Evolutionary conservation across 2,797 vertebrate genomes (phyloP), one percentile per base, ranked within the genome.

Genomic region (Peromyscus attwateri): DNA sequence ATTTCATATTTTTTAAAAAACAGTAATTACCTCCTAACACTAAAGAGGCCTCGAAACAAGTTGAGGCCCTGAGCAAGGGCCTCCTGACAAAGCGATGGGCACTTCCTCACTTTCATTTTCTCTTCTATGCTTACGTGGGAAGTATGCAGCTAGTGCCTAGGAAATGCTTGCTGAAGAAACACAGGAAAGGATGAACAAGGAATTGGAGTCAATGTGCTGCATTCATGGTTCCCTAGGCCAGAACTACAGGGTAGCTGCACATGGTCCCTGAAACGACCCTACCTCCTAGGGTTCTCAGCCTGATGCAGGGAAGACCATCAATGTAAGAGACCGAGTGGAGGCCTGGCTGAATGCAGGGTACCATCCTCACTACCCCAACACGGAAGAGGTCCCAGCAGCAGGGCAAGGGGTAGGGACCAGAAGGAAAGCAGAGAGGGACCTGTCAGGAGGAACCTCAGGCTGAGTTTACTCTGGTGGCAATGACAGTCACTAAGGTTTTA

Each of bases 21-120:
- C 57, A 89, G 23, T 60, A 76, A 89, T 92, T 94, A 88, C 21
- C 27, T 89, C 91, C 64, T 81, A 84, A 57, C 40, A 92, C 77
- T 0, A 92, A 82, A 62, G 31, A 77, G 37, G 16, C 70, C 87
- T 40, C 13, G 60, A 94, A 81, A 70, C 9, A 88, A 95, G 43
- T 40, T 70, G 85, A 91, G 49, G 37, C 77, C n/a, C 60, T 64
- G 3, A 37, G 66, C 37, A 84, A 95, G 73, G 29, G 37, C 75
- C 62, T 52, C 46, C 29, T 46, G 31, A 23, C 46, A 87, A 92
- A 60, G 37, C 25, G 60, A 7, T 55, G 21, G 84, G 49, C 34
- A 23, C 43, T 16, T 43, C 25, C 1, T 8, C 23, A 73, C 3
- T 60, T 75, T 14, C 83, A 40, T 66, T 57, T 93, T 87, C 62